Evolutionary conservation across 2,888 invertebrate genomes (phyloP).

Genomic region (Sicus ferrugineus): DNA sequence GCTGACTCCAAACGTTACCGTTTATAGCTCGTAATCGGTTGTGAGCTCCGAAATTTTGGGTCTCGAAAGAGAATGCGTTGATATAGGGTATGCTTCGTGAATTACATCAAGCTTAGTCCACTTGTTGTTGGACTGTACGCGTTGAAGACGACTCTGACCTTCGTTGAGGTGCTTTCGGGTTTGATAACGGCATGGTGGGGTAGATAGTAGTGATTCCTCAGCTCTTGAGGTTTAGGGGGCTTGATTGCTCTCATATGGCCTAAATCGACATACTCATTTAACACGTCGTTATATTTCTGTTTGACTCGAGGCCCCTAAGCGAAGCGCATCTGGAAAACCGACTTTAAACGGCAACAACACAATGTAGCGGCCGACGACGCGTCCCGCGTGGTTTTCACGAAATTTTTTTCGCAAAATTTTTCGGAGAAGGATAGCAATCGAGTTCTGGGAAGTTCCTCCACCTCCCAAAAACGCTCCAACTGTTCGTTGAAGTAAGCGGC

Average conservation of each 20-base stretch:
- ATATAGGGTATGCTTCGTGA: not conserved
- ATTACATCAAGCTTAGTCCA: conserved; percentile 24
- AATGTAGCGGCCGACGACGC: conserved; percentile 12
- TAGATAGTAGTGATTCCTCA: conserved; percentile 28
- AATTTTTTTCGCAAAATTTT: not conserved
- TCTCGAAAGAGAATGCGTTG: too few species aligned
- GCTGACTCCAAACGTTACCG: too few species aligned
- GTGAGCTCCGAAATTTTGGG: too few species aligned
- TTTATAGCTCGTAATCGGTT: too few species aligned
- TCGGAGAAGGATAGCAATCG: not conserved
- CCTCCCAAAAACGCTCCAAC: too few species aligned
- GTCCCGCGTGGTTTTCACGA: too few species aligned
- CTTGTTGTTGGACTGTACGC: conserved; percentile 29
- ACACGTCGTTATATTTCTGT: not conserved
- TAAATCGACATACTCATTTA: not conserved
- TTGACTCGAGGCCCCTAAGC: not conserved
- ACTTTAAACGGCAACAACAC: conserved; percentile 16
- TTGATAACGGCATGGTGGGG: too few species aligned
- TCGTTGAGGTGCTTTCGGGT: conserved; percentile 14
- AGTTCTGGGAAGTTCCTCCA: too few species aligned
- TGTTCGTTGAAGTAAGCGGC: not conserved
- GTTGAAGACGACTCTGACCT: conserved; percentile 6
- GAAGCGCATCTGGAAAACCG: not conserved
- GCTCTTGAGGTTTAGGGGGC: too few species aligned
- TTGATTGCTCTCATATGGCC: not conserved